Base-by-base conservation (phyloP, 2,888 invertebrate genomes). In the Catocala nupta region DNA sequence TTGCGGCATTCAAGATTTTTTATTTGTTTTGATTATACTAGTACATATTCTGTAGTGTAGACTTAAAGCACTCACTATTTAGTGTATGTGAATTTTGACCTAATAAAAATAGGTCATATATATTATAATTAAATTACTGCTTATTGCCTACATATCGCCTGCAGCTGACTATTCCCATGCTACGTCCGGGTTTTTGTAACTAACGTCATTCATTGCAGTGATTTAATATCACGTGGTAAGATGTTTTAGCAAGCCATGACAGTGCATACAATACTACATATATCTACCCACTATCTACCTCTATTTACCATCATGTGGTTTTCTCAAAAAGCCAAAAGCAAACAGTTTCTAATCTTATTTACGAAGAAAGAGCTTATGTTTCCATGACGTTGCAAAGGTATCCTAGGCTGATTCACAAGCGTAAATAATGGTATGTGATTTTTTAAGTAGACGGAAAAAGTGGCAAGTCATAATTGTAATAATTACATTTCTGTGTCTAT, bases 91-190 rank as follows among this genome's bases (percentile, higher is more conserved):
- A 25, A 0, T 25, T 25, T 25, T 25, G 25, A 25, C 4, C 25
- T 7, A 39, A 39, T 9, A 39, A 39, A 39, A 39, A 39, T 39
- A 39, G 6, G 9, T 5, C 5, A 8, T 39, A 39, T 9, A 36
- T 16, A 3, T 13, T 47, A 6, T 8, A 47, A 55, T 64, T 63
- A 55, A 56, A 44, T 56, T 65, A 60, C 72, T 65, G 55, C 16
- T 25, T 49, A 60, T 65, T 69, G 55, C 50, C 69, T 63, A 48
- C n/a, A 34, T 34, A 34, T n/a, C 11, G 16, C n/a, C 54, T 9
- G 59, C 71, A 71, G 62, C 68, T 71, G 72, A 44, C 65, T 63
- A 50, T 71, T 71, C 71, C 63, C 69, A 71, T 42, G 43, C 55
- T 50, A 9, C 16, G 25, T 43, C 45, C 54, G 42, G 33, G 25